A percentile compares a stretch with the other conserved stretches of the same genome.
phyloP scores from a whole-genome alignment of 2,797 vertebrate species.

The Myotis myotis region DNA sequence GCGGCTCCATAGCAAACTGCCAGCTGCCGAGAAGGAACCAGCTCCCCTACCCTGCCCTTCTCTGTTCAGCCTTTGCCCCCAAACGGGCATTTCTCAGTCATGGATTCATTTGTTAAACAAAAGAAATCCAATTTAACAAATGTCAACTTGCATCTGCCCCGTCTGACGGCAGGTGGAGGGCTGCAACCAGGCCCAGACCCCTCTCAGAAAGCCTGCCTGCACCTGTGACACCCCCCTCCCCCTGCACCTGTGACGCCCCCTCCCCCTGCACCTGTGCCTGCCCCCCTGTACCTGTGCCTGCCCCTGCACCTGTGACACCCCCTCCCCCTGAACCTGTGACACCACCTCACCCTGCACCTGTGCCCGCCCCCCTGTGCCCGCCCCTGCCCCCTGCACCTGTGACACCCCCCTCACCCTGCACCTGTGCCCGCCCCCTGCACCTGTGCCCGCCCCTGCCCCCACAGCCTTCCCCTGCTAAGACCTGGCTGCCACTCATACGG shows the following conservation, averaged over 20 bases:
- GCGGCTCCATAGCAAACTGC: background rate
- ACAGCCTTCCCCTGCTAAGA: background rate
- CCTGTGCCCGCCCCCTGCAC: background rate
- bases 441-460: background rate
- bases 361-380: background rate
- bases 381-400: too few relatives aligned
- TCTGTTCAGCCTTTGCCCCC: background rate
- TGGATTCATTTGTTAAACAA: background rate
- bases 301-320: background rate
- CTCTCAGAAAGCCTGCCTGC: background rate
- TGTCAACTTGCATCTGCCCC: background rate
- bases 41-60: background rate
- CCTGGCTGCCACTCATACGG: background rate
- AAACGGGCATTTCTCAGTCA: background rate
- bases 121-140: background rate
- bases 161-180: background rate
- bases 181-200: background rate
- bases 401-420: rapidly evolving
- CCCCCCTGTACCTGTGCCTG: background rate
- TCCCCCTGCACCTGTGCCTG: background rate
- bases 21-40: background rate
- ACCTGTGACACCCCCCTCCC: too few relatives aligned
- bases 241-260: too few relatives aligned
- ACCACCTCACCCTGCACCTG: rapidly evolving
- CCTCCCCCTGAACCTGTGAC: background rate